Evolutionary conservation across 2,888 invertebrate species (phyloP).

Genomic region (Synergus gifuensis): DNA sequence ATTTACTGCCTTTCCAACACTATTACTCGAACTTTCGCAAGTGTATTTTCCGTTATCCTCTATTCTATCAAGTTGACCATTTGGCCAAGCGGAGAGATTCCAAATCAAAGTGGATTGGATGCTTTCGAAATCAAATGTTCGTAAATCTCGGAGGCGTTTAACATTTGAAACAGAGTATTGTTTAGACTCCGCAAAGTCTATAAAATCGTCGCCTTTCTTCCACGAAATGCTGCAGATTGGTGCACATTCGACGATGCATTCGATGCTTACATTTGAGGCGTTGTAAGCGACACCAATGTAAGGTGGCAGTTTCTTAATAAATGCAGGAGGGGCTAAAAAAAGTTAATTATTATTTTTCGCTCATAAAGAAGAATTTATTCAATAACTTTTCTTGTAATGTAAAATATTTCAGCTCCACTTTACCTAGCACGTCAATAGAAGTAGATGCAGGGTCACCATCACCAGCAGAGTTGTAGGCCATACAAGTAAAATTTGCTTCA

Average conservation of each 20-base stretch:
- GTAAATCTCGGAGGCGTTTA: slow-evolving; percentile 85
- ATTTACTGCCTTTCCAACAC: slow-evolving; percentile 88
- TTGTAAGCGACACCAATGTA: slow-evolving; percentile 90
- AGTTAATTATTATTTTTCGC: background rate
- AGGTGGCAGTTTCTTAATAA: slow-evolving; percentile 90
- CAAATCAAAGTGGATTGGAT: slow-evolving; percentile 92
- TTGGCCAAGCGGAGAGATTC: slow-evolving; percentile 92
- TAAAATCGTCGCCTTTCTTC: slow-evolving; percentile 87
- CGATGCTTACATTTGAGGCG: slow-evolving; percentile 83
- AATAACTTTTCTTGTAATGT: background rate
- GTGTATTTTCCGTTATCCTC: slow-evolving; percentile 89
- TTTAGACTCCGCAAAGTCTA: slow-evolving; percentile 80
- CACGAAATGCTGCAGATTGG: slow-evolving; percentile 92
- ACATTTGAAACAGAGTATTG: slow-evolving; percentile 85
- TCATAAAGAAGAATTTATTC: background rate
- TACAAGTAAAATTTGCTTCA: slow-evolving; percentile 93
- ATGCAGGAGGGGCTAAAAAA: slow-evolving; percentile 88
- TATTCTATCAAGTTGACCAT: slow-evolving; percentile 86
- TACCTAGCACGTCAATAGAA: slow-evolving; percentile 86
- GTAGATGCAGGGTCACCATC: slow-evolving; percentile 85
- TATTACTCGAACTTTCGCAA: slow-evolving; percentile 88
- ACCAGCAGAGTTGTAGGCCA: slow-evolving; percentile 91
- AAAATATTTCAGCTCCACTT: slow-evolving; percentile 60
- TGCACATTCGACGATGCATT: slow-evolving; percentile 93
- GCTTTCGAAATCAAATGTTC: slow-evolving; percentile 93